Evolutionary conservation across 2,797 vertebrate genomes (phyloP), one percentile per base, ranked within the genome.

Genomic region (Botia kubotai): DNA sequence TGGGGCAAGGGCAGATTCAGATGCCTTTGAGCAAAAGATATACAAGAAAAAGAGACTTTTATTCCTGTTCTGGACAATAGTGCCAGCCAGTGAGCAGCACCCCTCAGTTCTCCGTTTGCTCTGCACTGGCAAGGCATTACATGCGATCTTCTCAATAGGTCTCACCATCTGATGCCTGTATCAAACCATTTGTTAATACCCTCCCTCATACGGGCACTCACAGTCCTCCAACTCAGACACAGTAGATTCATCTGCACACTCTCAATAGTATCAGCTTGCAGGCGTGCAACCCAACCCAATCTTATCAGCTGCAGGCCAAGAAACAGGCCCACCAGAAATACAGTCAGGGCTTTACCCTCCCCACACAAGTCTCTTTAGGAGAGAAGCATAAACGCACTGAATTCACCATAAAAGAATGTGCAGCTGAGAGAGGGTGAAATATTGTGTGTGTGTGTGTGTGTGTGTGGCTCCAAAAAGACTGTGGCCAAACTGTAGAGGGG

Each of bases 331-430:
- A 84, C 70, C 83, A 82, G 66, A 13, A 73, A 74, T 3, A 80
- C 50, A 48, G 23, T 33, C 67, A 53, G 7, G 46, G 52, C 46
- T 36, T 52, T 62, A 65, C 19, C 60, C 26, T 26, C 50, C 36
- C 21, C 14, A 77, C 16, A 57, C 33, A 57, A 13, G 5, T 17
- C 21, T 33, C 48, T 89, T 89, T 84, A 86, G 73, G 83, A 80
- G 79, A 88, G 82, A 91, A 89, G 84, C 81, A 87, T 81, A 70
- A 85, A 88, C 23, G 23, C 86, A 89, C 91, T 94, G 90, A 94
- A 92, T 91, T 94, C 92, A 93, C 87, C 87, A 88, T 86, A 83
- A 81, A 92, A 90, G 91, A 93, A 94, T 93, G 90, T 88, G 90
- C 91, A 92, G 93, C 90, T 93, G 90, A 91, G 85, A 85, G 74